Evolutionary conservation across 2,113 vertebrate species (phyloP), one percentile per base, ranked within the genome.

Genomic region (Albula goreensis): DNA sequence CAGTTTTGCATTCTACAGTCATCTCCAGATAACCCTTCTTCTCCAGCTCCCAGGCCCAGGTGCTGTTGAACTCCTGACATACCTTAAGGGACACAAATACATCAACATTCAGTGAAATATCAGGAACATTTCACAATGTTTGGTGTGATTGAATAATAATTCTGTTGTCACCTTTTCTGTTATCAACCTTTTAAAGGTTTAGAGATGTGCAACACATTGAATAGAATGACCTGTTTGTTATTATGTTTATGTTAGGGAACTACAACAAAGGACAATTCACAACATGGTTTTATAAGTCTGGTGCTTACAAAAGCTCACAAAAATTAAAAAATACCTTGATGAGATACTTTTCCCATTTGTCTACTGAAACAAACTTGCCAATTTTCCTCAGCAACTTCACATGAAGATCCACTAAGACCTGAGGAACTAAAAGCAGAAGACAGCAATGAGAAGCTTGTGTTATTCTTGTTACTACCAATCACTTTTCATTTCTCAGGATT

Each of bases 41-140:
- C 89, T 99, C 98, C 89, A 99, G 96, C 84, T 99, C 98, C 98
- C 98, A 99, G 0, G 98, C 98, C 98, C 98, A 99, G 1, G 97
- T 98, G 81, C 96, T 95, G 94, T 99, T 99, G 94, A 98, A 97
- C 70, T 99, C 98, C 91, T 99, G 97, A 86, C 98, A 99, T 80
- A 98, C 94, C 98, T 99, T 91, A 90, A 85, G 77, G 41, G 91
- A 93, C 13, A 41, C 9, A 63, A 83, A 78, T 52, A 25, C 25
- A 57, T 78, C 19, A 22, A 22, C 78, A 41, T 78, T 60, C 48
- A 41, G 31, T 52, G 25, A 10, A 74, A 74, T 17, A 31, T 25
- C 66, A 31, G 25, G 4, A 74, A 11, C 5, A 56, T 56, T 56
- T 56, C 53, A 56, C 53, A 56, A 56, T 6, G 53, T 56, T 56